Evolutionary conservation across 1,140 invertebrate species (phyloP).

Genomic region (Pseudachorutes palmiensis): DNA sequence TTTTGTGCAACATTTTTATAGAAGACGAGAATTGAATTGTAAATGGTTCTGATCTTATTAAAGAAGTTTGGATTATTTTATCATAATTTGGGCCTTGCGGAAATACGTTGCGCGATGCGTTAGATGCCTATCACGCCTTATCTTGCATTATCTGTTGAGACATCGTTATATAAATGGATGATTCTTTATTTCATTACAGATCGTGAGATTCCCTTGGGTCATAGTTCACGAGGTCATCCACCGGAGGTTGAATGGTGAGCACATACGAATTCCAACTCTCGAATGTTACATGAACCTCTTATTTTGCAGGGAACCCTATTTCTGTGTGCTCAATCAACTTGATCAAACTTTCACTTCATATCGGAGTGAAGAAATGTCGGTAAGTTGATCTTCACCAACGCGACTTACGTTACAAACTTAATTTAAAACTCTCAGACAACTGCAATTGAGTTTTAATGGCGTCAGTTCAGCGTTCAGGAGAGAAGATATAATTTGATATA

Average conservation of each 20-base stretch:
- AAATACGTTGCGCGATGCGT: too few species aligned
- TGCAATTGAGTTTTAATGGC: too few species aligned
- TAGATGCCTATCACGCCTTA: too few species aligned
- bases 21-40: neutral
- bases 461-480: too few species aligned
- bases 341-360: conserved; percentile 75
- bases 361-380: conserved; percentile 76
- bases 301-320: conserved; percentile 79
- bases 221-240: conserved; percentile 42
- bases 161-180: neutral
- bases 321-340: conserved; percentile 76
- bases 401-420: neutral
- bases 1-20: neutral
- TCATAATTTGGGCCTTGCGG: too few species aligned
- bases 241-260: conserved; percentile 54
- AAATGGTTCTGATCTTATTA: neutral
- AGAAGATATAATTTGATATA: too few species aligned
- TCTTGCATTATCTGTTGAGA: neutral
- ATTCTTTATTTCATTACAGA: conserved; percentile 40
- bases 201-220: conserved; percentile 44
- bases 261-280: too few species aligned
- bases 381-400: conserved; percentile 48
- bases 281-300: too few species aligned
- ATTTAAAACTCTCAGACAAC: neutral
- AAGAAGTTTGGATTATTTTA: neutral